These are phyloP conservation scores for Nesometra sesokonis DNA, from an alignment of 35 echinoderm and acorn worm genomes.

Conservation along the genomic window DNA sequence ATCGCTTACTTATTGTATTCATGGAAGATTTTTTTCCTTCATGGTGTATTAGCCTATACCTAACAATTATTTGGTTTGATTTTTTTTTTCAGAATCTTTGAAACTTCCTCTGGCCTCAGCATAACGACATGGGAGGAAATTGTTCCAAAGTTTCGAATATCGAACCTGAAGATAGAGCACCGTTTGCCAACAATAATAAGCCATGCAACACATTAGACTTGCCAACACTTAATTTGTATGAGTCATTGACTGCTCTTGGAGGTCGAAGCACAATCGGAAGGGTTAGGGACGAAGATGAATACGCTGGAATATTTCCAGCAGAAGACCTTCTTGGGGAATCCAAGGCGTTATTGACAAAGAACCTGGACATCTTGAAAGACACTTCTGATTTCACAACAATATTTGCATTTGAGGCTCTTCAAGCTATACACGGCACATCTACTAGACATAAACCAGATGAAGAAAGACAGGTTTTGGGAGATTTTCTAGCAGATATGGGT, in stretches of 20 bases:
- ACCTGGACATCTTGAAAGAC: background rate
- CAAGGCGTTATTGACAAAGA: background rate
- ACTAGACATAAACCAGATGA: background rate
- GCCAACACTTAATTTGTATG: background rate
- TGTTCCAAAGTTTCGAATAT: background rate
- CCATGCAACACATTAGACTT: background rate
- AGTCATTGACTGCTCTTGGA: background rate
- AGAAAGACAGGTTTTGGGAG: slow-evolving; percentile 20
- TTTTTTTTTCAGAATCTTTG: too few relatives aligned
- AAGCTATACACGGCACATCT: slow-evolving; percentile 7
- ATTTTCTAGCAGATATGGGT: slow-evolving; percentile 20
- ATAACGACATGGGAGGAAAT: background rate
- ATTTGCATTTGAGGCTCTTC: background rate
- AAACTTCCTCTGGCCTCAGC: too few relatives aligned
- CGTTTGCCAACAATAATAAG: background rate
- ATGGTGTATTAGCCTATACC: too few relatives aligned
- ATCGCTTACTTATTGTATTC: too few relatives aligned
- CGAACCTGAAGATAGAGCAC: background rate
- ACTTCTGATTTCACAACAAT: background rate
- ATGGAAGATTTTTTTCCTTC: too few relatives aligned
- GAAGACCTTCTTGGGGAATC: background rate
- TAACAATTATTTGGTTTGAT: too few relatives aligned
- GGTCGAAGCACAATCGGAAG: background rate
- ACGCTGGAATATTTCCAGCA: background rate
- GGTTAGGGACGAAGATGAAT: background rate